A percentile compares a stretch with the other conserved stretches of the same genome.
Conservation (phyloP, 2,888 invertebrate genomes). For the Drosophila borborema region DNA sequence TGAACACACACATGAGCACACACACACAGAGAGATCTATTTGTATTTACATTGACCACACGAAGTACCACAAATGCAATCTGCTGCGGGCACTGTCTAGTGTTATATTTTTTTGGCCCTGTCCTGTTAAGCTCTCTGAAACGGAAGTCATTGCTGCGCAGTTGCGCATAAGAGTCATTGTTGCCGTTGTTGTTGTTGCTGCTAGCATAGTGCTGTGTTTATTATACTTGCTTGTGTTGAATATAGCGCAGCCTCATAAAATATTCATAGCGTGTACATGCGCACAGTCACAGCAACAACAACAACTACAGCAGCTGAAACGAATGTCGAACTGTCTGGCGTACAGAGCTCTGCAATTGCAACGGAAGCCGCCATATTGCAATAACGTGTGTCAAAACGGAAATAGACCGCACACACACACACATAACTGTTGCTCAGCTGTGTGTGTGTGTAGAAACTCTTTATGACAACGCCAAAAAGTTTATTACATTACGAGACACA, state of each 20-base stretch:
- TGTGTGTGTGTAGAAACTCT: constrained; percentile 53
- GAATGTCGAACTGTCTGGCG: constrained; percentile 60
- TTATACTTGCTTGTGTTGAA: constrained; percentile 48
- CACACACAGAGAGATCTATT: constrained; percentile 11
- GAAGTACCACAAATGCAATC: constrained; percentile 70
- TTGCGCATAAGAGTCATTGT: constrained; percentile 62
- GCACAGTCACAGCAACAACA: constrained; percentile 45
- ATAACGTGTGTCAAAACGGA: constrained; percentile 74
- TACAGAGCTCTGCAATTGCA: constrained; percentile 51
- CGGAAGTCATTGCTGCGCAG: constrained; percentile 75
- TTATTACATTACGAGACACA: constrained; percentile 63
- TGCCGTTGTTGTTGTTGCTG: constrained; percentile 23
- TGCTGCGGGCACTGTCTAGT: constrained; percentile 54
- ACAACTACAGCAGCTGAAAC: constrained; percentile 10
- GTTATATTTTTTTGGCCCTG: constrained; percentile 23
- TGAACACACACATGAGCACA: constrained; percentile 12
- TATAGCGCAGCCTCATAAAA: constrained; percentile 66
- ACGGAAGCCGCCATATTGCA: constrained; percentile 79
- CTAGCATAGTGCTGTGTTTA: constrained; percentile 49
- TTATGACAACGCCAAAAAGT: constrained; percentile 64
- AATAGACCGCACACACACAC: constrained; percentile 48
- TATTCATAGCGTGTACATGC: constrained; percentile 74
- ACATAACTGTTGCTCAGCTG: constrained; percentile 62
- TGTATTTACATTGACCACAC: constrained; percentile 62
- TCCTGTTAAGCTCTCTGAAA: constrained; percentile 21